These are phyloP conservation scores for Drosophila affinis DNA, from an alignment of 2,888 invertebrate genomes.

Conservation along the genomic window DNA sequence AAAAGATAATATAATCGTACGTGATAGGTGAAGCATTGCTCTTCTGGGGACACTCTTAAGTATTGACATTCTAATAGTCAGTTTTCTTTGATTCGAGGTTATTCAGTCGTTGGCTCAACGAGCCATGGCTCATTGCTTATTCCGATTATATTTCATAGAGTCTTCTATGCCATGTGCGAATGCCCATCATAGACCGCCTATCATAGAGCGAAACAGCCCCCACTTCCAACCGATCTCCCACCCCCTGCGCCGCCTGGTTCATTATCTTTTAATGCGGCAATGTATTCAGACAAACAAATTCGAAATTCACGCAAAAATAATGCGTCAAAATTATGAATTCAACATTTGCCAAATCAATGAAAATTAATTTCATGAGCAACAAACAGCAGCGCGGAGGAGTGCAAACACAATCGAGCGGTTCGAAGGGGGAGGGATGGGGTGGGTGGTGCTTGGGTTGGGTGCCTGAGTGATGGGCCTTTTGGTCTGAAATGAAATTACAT, in stretches of 20 bases:
- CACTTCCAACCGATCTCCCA: conserved; percentile 10
- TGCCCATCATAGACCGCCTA: conserved; percentile 18
- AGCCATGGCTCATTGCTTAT: conserved; percentile 25
- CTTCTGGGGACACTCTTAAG: too few relatives aligned
- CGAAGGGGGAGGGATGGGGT: background rate
- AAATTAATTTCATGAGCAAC: conserved; percentile 75
- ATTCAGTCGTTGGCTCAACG: background rate
- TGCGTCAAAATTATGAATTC: conserved; percentile 81
- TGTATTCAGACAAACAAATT: conserved; percentile 65
- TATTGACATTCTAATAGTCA: background rate
- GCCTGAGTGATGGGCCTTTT: conserved; percentile 54
- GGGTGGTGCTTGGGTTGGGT: conserved; percentile 13
- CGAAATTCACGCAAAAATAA: conserved; percentile 76
- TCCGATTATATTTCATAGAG: conserved; percentile 17
- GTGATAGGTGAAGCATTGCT: too few relatives aligned
- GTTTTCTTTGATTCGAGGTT: background rate
- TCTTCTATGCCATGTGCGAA: conserved; percentile 32
- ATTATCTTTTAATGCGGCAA: conserved; percentile 72
- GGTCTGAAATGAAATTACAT: conserved; percentile 72
- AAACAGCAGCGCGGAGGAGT: conserved; percentile 50
- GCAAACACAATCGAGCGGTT: conserved; percentile 5
- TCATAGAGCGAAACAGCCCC: too few relatives aligned
- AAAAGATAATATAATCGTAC: too few relatives aligned
- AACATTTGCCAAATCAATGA: conserved; percentile 79
- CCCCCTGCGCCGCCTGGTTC: conserved; percentile 33